Evolutionary conservation across 2,797 vertebrate genomes (phyloP), one percentile per base, ranked within the genome.

Genomic region (Jordanella pulchra): DNA sequence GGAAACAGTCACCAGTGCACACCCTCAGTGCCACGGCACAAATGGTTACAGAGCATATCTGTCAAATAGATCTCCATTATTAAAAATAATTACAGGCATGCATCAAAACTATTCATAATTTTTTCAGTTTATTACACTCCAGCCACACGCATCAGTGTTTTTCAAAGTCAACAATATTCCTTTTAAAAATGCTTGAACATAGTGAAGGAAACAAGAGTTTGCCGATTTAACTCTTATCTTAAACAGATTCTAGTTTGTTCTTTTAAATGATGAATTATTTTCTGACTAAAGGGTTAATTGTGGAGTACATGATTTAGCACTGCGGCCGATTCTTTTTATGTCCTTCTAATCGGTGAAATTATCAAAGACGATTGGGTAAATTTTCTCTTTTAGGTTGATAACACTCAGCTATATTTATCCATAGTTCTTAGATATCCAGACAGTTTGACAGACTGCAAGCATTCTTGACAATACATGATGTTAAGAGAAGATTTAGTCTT

Each of bases 1-100:
- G 81, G 76, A 85, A 78, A 58, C 73, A 77, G 77, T 74, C 81
- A 84, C 86, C 74, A 53, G 77, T 76, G 81, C 82, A 83, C 83
- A 69, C 77, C 67, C 76, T 80, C 73, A 79, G 58, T 54, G 53
- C 83, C 72, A 83, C 4, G 18, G 69, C 50, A 71, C 68, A 84
- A 82, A 85, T 39, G 69, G 72, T 68, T 74, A 69, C 63, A 56
- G 45, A 76, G 72, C 71, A 81, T 72, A 78, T 70, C 80, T 56
- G 55, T 73, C 83, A 68, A 60, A 76, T 72, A 60, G 69, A 53
- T 35, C 76, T 80, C 28, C 53, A 64, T 80, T 5, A 61, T 53
- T 51, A 68, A 72, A 50, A 65, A 58, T n/a, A 27, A 28, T 45
- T 18, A 68, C 54, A 58, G 9, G 21, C 35, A 21, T 72, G 15